Percentiles rank a stretch among this genome's conserved stretches.
Conservation (phyloP, 1,140 invertebrate genomes). For the Ephestia elutella region DNA sequence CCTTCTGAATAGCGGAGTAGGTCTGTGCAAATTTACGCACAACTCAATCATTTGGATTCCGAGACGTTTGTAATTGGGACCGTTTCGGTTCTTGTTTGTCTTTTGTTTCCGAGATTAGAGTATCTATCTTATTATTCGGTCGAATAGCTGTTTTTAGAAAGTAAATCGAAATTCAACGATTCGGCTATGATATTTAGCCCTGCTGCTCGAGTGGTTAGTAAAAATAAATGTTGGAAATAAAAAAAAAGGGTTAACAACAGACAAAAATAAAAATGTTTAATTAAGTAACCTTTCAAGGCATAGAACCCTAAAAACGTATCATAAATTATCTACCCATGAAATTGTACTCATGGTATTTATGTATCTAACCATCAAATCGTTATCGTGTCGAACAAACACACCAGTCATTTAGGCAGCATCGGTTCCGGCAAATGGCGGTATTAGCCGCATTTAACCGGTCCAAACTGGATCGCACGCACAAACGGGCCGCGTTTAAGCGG, state of each 20-base stretch:
- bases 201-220: too few species aligned
- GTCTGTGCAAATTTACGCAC: too few species aligned
- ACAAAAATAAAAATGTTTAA: too few species aligned
- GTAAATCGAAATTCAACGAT: too few species aligned
- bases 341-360: too few species aligned
- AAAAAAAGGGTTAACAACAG: too few species aligned
- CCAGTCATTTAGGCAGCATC: neutral
- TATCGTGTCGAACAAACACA: neutral
- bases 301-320: neutral
- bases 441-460: slow-evolving; percentile 3
- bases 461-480: slow-evolving; percentile 4
- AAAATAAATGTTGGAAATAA: too few species aligned
- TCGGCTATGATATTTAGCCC: too few species aligned
- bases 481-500: slow-evolving; percentile 1
- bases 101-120: neutral
- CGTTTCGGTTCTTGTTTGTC: neutral
- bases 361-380: neutral
- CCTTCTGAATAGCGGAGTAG: too few species aligned
- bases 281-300: too few species aligned
- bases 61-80: neutral
- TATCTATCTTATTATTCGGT: too few species aligned
- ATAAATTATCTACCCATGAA: neutral
- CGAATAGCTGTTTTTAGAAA: too few species aligned
- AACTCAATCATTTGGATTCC: neutral
- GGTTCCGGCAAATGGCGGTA: slow-evolving; percentile 4